phyloP scores from a whole-genome alignment of 2,888 invertebrate genomes.

The Nomada goodeniana region DNA sequence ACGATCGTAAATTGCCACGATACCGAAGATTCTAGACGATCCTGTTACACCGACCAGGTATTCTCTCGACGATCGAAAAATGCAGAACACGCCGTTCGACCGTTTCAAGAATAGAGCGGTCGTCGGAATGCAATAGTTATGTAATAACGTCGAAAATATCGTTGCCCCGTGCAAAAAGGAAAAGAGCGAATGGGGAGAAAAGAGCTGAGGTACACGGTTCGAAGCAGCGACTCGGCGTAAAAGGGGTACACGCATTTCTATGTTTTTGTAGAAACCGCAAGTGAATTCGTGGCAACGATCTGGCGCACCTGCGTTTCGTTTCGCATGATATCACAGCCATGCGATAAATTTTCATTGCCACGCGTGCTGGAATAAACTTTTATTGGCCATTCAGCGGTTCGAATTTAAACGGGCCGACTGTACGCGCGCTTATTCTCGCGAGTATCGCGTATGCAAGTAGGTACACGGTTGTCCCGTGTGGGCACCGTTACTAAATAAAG shows the following conservation, averaged over 20 bases:
- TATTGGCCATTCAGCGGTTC: slow-evolving; percentile 43
- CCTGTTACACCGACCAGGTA: background rate
- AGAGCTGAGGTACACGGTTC: slow-evolving; percentile 18
- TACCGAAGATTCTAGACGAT: too few relatives aligned
- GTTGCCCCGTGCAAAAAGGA: background rate
- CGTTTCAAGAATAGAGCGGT: background rate
- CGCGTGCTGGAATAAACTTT: slow-evolving; percentile 58
- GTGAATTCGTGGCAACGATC: slow-evolving; percentile 56
- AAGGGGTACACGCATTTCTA: slow-evolving; percentile 43
- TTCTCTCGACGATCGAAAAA: background rate
- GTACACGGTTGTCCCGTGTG: background rate
- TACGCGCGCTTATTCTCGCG: slow-evolving; percentile 1
- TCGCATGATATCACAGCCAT: slow-evolving; percentile 64
- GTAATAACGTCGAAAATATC: slow-evolving; percentile 41
- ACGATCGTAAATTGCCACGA: too few relatives aligned
- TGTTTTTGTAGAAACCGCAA: slow-evolving; percentile 49
- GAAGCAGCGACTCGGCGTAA: slow-evolving; percentile 24
- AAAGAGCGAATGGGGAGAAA: background rate
- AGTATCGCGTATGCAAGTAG: background rate
- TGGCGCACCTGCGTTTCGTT: slow-evolving; percentile 62
- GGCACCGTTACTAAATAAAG: background rate
- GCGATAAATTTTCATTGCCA: slow-evolving; percentile 67
- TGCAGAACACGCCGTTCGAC: too few relatives aligned
- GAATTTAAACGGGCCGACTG: slow-evolving; percentile 41
- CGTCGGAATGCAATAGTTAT: slow-evolving; percentile 9